Evolutionary conservation across 2,888 invertebrate genomes (phyloP), one percentile per base, ranked within the genome.

Genomic region (Chrysolina haemoptera): DNA sequence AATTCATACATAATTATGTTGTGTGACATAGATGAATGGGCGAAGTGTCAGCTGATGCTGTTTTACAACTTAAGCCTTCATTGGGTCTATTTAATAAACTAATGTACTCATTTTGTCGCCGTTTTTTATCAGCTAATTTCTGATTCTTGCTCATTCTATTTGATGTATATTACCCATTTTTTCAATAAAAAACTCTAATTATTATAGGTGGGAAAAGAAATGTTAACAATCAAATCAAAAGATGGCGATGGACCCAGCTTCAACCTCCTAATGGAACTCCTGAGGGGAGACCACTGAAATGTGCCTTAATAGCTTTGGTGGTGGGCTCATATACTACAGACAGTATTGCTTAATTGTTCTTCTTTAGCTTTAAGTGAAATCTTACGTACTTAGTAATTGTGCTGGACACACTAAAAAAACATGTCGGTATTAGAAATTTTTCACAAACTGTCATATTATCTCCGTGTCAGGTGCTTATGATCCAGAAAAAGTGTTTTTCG

Each of bases 261-360:
- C 90, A 98, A 98, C 88, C 91, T 98, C 83, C 92, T 98, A 80
- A 97, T 98, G 95, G 98, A 98, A 90, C 91, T 98, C 74, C 90
- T 98, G 78, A 91, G 97, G 84, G 98, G 98, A 84, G 97, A 97
- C 90, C 97, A 97, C 90, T 96, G 83, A 83, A 84, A 76, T 75
- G 85, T 85, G 85, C 85, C 85, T 85, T 85, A 86, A 84, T 84
- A 85, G 86, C 85, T 85, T 86, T 83, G 87, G 87, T 87, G 87
- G 86, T 84, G 87, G 87, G 86, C 82, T 81, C 84, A 82, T 85
- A 76, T 77, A 77, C 78, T 86, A 86, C 86, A 85, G 85, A 86
- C 87, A 87, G 86, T 87, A 86, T 86, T 87, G 80, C 78, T 79
- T 85, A 83, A 83, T 85, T 81, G 77, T 80, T 81, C 76, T 74